Evolutionary conservation across 2,888 invertebrate genomes (phyloP).

Genomic region (Dynastes tityus): DNA sequence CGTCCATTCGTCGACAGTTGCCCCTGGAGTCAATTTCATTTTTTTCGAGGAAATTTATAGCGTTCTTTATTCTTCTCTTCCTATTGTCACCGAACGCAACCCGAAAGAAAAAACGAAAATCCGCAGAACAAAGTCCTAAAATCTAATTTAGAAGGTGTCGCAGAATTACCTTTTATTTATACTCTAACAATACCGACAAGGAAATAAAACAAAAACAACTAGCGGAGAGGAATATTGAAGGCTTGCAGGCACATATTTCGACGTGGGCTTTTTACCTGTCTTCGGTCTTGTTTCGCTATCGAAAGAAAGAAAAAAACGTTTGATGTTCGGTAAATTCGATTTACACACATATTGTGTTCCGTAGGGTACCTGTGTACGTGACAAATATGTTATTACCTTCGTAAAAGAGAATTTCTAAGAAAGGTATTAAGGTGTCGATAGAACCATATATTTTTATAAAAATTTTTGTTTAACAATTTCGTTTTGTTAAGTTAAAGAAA

Average conservation of each 20-base stretch:
- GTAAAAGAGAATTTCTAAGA: too few relatives aligned
- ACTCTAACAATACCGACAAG: conserved; percentile 28
- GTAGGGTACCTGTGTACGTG: too few relatives aligned
- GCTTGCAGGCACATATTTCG: conserved; percentile 26
- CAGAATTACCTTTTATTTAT: conserved; percentile 48
- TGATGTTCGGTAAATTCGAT: not conserved
- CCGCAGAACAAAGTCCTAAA: conserved; percentile 41
- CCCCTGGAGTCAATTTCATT: conserved; percentile 32
- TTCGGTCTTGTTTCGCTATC: not conserved
- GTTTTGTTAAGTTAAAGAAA: too few relatives aligned
- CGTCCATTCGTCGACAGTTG: conserved; percentile 18
- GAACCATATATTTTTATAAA: too few relatives aligned
- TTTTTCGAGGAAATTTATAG: conserved; percentile 31
- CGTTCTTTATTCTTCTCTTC: conserved; percentile 26
- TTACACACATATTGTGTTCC: not conserved
- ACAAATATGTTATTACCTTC: too few relatives aligned
- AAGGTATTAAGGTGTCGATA: too few relatives aligned
- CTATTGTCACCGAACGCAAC: too few relatives aligned
- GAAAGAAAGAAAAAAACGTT: not conserved
- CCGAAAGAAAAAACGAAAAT: conserved; percentile 31
- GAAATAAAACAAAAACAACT: conserved; percentile 22
- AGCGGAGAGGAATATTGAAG: conserved; percentile 26
- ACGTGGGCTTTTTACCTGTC: conserved; percentile 18
- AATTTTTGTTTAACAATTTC: too few relatives aligned
- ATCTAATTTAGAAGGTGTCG: conserved; percentile 48